phyloP scores from a whole-genome alignment of 2,113 vertebrate genomes.

The Halcyon senegalensis region DNA sequence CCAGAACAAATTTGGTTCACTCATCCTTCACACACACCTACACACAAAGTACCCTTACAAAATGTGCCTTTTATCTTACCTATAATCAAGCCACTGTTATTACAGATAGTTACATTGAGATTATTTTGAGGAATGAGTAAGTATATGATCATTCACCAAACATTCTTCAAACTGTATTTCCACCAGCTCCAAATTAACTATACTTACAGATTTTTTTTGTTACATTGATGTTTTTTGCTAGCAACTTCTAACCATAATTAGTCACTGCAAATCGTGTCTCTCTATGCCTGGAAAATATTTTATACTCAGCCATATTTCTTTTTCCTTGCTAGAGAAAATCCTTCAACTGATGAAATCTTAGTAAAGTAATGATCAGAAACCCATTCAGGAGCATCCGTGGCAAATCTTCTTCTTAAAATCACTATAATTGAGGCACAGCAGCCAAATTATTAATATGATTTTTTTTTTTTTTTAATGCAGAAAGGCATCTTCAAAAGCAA shows the following conservation, averaged over 20 bases:
- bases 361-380: conserved; percentile 41
- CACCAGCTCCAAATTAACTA: conserved; percentile 32
- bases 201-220: neutral
- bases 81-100: neutral
- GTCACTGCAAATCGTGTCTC: conserved; percentile 38
- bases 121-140: conserved; percentile 25
- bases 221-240: neutral
- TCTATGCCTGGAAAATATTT: neutral
- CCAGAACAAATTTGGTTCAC: neutral
- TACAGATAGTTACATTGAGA: neutral
- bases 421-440: neutral
- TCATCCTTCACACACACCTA: neutral
- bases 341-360: conserved; percentile 12
- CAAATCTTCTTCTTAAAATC: neutral
- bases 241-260: conserved; percentile 44
- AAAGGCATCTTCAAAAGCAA: neutral
- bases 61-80: neutral
- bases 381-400: neutral
- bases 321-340: conserved; percentile 36
- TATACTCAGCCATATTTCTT: neutral
- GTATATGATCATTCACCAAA: conserved; percentile 16
- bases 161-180: conserved; percentile 18
- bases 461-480: neutral
- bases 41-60: neutral
- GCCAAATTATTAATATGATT: neutral